Evolutionary conservation across 2,113 vertebrate species (phyloP).

Genomic region (Amphiprion ocellaris): DNA sequence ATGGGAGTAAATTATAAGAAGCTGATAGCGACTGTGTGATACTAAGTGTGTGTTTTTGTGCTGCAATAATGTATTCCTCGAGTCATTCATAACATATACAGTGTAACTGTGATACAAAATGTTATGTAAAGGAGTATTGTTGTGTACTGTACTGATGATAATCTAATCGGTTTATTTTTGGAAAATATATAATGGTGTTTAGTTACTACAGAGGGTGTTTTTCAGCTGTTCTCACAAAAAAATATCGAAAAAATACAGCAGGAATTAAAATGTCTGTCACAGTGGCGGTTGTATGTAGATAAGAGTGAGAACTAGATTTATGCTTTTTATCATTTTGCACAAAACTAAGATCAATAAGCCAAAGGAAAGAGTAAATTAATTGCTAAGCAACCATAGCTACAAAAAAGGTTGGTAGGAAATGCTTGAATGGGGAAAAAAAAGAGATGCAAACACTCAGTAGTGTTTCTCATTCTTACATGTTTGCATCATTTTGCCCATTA

Average conservation of each 20-base stretch:
- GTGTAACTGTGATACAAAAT: slow-evolving; percentile 40
- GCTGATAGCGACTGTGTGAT: slow-evolving; percentile 1
- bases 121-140: slow-evolving; percentile 28
- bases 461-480: background rate
- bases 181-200: slow-evolving; percentile 11
- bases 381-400: background rate
- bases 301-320: background rate
- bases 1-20: slow-evolving; percentile 36
- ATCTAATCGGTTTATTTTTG: slow-evolving; percentile 25
- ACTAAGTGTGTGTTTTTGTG: slow-evolving; percentile 37
- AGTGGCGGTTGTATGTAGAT: background rate
- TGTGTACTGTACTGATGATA: slow-evolving; percentile 9
- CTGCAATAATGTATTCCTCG: slow-evolving; percentile 23
- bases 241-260: background rate
- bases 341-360: slow-evolving; percentile 28
- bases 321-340: slow-evolving; percentile 51
- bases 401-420: slow-evolving; percentile 8
- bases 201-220: slow-evolving; percentile 1
- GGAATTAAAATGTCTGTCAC: slow-evolving; percentile 11
- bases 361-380: slow-evolving; percentile 30
- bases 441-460: background rate
- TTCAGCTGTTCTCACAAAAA: background rate
- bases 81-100: slow-evolving; percentile 27
- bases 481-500: slow-evolving; percentile 9
- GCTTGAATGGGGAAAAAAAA: background rate